Evolutionary conservation across 2,797 vertebrate genomes (phyloP), one percentile per base, ranked within the genome.

Genomic region (Limosa lapponica): DNA sequence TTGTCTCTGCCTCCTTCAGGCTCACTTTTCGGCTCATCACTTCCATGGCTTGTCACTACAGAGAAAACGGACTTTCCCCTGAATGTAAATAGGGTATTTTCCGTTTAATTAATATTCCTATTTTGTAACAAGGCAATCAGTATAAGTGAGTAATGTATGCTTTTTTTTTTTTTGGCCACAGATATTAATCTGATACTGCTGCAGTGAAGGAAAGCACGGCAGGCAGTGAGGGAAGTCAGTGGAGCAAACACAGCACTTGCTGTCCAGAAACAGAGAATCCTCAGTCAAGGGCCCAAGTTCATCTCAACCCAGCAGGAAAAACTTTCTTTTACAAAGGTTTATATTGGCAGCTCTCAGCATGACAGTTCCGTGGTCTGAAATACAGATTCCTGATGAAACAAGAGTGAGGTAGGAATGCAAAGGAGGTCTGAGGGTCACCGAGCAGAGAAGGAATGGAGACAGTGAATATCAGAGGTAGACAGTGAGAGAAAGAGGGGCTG

Each of bases 401-500:
- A 5, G 48, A 65, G 52, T 0, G 10, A 67, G 44, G 70, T 10
- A 36, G 46, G n/a, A 77, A 54, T 2, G 14, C 34, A 36, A 18
- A 82, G 73, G 64, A 58, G 44, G 18, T 82, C 52, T 8, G 34
- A 37, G 54, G 25, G 23, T 58, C 75, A 34, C 14, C 18, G 57
- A 12, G 18, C 11, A 57, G 67, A 25, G 51, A 25, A 71, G 67
- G 27, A 78, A 36, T 1, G 16, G 48, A 87, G 62, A 34, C 12
- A 30, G 9, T 4, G 30, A 61, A 7, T 15, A 39, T 7, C 59
- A 48, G 70, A 89, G 66, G 7, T 15, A 16, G 22, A 12, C 57
- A 34, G 34, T 0, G 46, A 66, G 19, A 46, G 52, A 17, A 44
- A 64, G 27, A 0, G 0, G 0, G 58, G 20, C 51, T 25, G 84